These are phyloP conservation scores for Phania funesta DNA, from an alignment of 2,888 invertebrate genomes.

Conservation along the genomic window DNA sequence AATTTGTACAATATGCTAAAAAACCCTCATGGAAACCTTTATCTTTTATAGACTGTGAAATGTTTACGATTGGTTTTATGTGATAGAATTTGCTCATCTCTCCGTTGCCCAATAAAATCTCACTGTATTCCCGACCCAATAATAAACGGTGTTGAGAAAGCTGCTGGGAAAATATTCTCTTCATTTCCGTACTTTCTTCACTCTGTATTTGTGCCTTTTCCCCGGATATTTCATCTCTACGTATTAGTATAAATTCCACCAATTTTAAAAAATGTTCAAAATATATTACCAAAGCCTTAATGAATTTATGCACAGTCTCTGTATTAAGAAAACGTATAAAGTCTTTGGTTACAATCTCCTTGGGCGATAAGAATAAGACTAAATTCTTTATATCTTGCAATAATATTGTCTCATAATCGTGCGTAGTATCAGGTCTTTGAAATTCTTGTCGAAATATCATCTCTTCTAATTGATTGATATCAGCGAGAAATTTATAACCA, in stretches of 20 bases:
- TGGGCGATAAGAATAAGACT: slow-evolving; percentile 76
- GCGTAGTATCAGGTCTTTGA: slow-evolving; percentile 68
- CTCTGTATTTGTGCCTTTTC: slow-evolving; percentile 75
- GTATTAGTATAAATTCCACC: slow-evolving; percentile 77
- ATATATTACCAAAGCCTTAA: slow-evolving; percentile 77
- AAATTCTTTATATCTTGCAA: slow-evolving; percentile 78
- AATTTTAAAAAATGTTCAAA: slow-evolving; percentile 78
- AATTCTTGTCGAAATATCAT: slow-evolving; percentile 75
- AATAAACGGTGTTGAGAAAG: slow-evolving; percentile 77
- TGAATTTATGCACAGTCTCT: slow-evolving; percentile 73
- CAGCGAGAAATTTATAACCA: slow-evolving; percentile 73
- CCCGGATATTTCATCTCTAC: slow-evolving; percentile 75
- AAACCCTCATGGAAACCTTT: slow-evolving; percentile 75
- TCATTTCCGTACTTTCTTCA: slow-evolving; percentile 74
- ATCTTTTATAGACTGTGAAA: slow-evolving; percentile 74
- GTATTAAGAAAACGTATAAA: slow-evolving; percentile 77
- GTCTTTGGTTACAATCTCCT: slow-evolving; percentile 71
- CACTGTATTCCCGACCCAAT: slow-evolving; percentile 78
- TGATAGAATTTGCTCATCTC: slow-evolving; percentile 76
- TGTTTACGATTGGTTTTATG: slow-evolving; percentile 72
- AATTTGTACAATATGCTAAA: slow-evolving; percentile 74
- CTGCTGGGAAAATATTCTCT: slow-evolving; percentile 74
- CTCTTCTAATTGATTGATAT: slow-evolving; percentile 77
- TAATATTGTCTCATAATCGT: slow-evolving; percentile 75
- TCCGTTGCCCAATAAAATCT: slow-evolving; percentile 74